Evolutionary conservation across 2,888 invertebrate species (phyloP), one percentile per base, ranked within the genome.

Genomic region (Julus scandinavius): DNA sequence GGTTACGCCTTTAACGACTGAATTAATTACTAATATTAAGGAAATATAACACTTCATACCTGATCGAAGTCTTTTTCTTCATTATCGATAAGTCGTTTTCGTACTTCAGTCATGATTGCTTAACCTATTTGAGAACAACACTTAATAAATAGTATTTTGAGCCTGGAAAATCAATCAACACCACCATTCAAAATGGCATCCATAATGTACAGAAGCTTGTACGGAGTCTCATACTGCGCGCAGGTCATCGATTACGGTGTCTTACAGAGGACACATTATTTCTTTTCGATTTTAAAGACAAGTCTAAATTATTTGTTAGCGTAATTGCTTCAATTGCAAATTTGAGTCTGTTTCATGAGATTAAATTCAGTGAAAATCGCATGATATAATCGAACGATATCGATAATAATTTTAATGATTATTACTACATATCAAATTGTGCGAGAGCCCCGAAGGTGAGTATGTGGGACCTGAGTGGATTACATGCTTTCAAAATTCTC

Each of bases 41-140:
- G 11, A 11, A 72, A 72, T 54, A 72, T 29, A 72, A 7, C 29
- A 29, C 29, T 29, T 72, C 85, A 49, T 54, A 87, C 87, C 87
- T 54, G 87, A 87, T 85, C 85, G 85, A 49, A 85, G 49, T 85
- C 85, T 41, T 85, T 85, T 9, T 87, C 87, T 17, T 87, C 87
- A 58, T 87, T 87, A 17, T 87, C 29, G 20, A 38, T 17, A 45
- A 54, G 54, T 54, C 87, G 49, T n/a, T 87, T 50, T 87, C 87
- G 50, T 11, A 87, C 2, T 29, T 87, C 87, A 6, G 87, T 50
- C 87, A 87, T 87, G 49, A 54, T 87, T 41, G 11, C 29, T 29
- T 72, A 7, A 20, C 4, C 4, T 29, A 29, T 72, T 29, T 72
- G 29, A 9, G 9, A 72, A 29, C 11, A 72, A n/a, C 11, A 7